Conservation (phyloP, 2,797 vertebrate species). For the Enteromius treurensis region DNA sequence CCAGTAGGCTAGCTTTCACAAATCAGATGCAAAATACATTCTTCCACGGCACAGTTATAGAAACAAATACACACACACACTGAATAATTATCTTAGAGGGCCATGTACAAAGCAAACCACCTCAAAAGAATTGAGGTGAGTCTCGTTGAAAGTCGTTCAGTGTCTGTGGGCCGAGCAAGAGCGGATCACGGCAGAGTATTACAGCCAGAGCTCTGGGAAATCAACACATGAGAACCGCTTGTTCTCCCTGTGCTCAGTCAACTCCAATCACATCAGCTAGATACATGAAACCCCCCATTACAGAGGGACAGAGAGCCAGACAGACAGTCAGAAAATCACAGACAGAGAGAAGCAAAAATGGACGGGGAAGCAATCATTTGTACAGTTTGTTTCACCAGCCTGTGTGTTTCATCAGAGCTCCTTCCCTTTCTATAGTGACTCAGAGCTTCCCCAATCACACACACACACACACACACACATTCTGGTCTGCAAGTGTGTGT, state of each 20-base stretch:
- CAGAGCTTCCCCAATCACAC: slow-evolving; percentile 39
- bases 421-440: slow-evolving; percentile 52
- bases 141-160: slow-evolving; percentile 7
- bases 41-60: background rate
- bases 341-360: slow-evolving; percentile 27
- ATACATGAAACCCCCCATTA: slow-evolving; percentile 45
- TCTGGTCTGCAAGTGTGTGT: background rate
- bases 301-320: slow-evolving; percentile 12
- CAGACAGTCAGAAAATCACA: slow-evolving; percentile 16
- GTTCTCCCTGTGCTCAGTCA: slow-evolving; percentile 72
- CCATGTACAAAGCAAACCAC: background rate
- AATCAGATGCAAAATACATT: slow-evolving; percentile 41
- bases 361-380: slow-evolving; percentile 17
- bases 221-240: slow-evolving; percentile 62
- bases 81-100: background rate
- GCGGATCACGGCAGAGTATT: slow-evolving; percentile 18
- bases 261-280: slow-evolving; percentile 71
- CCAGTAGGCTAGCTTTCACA: background rate
- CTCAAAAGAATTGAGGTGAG: background rate
- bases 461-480: slow-evolving; percentile 16
- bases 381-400: slow-evolving; percentile 27
- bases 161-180: background rate
- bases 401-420: slow-evolving; percentile 46
- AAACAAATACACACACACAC: slow-evolving; percentile 3
- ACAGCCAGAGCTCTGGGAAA: slow-evolving; percentile 52